Percentiles rank a stretch among this genome's conserved stretches.
phyloP scores from a whole-genome alignment of 2,113 vertebrate species.

The Alectura lathami region DNA sequence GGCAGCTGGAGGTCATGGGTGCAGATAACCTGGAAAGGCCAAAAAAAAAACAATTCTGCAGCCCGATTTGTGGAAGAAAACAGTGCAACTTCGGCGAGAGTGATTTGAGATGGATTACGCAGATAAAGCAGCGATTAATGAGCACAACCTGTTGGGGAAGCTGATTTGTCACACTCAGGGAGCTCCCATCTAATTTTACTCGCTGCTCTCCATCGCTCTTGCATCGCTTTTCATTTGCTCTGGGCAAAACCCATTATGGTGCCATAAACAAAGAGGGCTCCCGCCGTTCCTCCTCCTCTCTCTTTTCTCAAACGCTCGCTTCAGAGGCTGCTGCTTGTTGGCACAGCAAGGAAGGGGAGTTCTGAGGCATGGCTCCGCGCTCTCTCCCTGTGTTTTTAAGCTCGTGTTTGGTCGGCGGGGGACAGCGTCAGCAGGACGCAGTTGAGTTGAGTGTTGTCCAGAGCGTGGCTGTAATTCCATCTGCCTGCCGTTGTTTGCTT shows the following conservation, averaged over 20 bases:
- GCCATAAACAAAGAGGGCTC: constrained; percentile 39
- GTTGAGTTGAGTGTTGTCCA: constrained; percentile 49
- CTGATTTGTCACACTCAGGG: constrained; percentile 57
- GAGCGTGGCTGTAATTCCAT: constrained; percentile 31
- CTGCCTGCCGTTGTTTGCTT: constrained; percentile 55
- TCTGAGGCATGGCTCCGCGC: neutral
- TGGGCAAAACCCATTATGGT: constrained; percentile 55
- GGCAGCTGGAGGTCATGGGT: neutral
- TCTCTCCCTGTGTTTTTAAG: neutral
- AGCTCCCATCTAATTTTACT: constrained; percentile 61
- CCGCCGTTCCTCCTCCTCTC: neutral
- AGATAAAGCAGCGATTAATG: constrained; percentile 71
- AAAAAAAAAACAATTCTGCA: neutral
- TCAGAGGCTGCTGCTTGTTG: neutral
- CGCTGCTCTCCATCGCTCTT: constrained; percentile 47
- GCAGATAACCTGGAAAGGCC: neutral
- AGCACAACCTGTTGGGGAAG: constrained; percentile 47
- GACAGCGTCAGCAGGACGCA: neutral
- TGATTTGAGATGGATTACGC: constrained; percentile 55
- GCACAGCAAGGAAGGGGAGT: neutral
- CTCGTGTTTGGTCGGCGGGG: neutral
- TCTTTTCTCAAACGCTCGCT: fast-evolving
- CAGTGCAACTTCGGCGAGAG: neutral
- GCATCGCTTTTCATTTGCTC: constrained; percentile 39
- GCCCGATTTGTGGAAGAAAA: neutral